Conservation (phyloP, 1,140 invertebrate species). For the Zaprionus gabonicus region DNA sequence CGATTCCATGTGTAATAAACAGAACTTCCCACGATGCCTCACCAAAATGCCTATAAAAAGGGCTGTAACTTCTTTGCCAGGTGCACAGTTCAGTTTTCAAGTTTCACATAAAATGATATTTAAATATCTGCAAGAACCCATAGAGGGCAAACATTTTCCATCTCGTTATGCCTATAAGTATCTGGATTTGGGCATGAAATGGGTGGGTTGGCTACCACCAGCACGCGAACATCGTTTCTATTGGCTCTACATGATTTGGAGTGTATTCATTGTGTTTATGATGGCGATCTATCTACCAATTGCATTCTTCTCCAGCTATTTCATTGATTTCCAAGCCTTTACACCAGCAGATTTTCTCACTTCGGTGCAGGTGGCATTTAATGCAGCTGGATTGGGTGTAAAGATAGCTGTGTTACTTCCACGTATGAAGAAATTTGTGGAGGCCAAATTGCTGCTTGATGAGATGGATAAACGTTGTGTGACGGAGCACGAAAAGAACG, state of each 20-base stretch:
- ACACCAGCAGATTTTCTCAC: slow-evolving; percentile 34
- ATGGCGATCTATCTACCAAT: slow-evolving; percentile 18
- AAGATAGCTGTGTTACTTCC: slow-evolving; percentile 20
- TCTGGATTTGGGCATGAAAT: slow-evolving; percentile 28
- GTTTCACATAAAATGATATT: slow-evolving; percentile 9
- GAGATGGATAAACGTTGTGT: slow-evolving; percentile 27
- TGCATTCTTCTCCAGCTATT: slow-evolving; percentile 32
- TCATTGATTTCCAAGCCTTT: slow-evolving; percentile 27
- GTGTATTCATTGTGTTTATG: not conserved
- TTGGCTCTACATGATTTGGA: slow-evolving; percentile 15
- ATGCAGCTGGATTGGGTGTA: slow-evolving; percentile 12
- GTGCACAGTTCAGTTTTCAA: slow-evolving; percentile 16
- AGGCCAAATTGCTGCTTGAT: slow-evolving; percentile 21
- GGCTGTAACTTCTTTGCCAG: not conserved
- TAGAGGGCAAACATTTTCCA: slow-evolving; percentile 1
- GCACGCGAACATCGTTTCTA: not conserved
- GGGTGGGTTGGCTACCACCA: slow-evolving; percentile 35
- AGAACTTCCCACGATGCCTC: not conserved
- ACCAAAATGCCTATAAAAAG: not conserved
- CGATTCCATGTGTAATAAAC: not conserved
- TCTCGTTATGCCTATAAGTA: slow-evolving; percentile 34
- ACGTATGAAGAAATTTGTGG: slow-evolving; percentile 8
- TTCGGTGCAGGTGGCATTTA: slow-evolving; percentile 32
- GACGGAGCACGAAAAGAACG: not conserved
- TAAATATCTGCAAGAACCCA: slow-evolving; percentile 16